Conservation (phyloP, 1,140 invertebrate genomes). For the Batillaria attramentaria region DNA sequence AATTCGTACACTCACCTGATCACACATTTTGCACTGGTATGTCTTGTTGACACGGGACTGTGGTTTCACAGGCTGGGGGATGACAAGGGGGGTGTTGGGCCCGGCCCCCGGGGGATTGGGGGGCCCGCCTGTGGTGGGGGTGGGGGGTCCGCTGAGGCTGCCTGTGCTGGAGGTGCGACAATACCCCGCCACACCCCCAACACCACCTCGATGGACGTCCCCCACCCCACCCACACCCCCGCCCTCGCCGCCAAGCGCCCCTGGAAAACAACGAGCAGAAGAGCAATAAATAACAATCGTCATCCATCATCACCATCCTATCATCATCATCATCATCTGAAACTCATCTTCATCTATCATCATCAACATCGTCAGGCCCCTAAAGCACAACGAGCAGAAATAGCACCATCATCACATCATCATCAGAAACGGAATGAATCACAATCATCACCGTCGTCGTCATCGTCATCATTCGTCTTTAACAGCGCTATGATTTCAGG, state of each 20-base stretch:
- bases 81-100: constrained; percentile 78
- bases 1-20: constrained; percentile 83
- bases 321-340: too few relatives aligned
- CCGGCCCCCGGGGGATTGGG: constrained; percentile 41
- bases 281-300: too few relatives aligned
- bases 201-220: constrained; percentile 32
- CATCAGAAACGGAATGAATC: too few relatives aligned
- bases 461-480: too few relatives aligned
- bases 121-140: constrained; percentile 38
- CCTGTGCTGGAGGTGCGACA: constrained; percentile 55
- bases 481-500: too few relatives aligned
- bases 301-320: too few relatives aligned
- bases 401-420: too few relatives aligned
- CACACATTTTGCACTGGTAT: constrained; percentile 99
- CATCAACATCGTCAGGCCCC: too few relatives aligned
- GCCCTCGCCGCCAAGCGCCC: constrained; percentile 28
- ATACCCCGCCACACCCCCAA: constrained; percentile 43
- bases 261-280: neutral
- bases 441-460: too few relatives aligned
- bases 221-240: constrained; percentile 36
- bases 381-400: too few relatives aligned
- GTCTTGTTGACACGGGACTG: constrained; percentile 62
- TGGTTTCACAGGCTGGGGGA: constrained; percentile 92
- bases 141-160: constrained; percentile 55
- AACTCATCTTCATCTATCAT: too few relatives aligned